phyloP scores from a whole-genome alignment of 2,888 invertebrate genomes.

The Gymnoscelis rufifasciata region DNA sequence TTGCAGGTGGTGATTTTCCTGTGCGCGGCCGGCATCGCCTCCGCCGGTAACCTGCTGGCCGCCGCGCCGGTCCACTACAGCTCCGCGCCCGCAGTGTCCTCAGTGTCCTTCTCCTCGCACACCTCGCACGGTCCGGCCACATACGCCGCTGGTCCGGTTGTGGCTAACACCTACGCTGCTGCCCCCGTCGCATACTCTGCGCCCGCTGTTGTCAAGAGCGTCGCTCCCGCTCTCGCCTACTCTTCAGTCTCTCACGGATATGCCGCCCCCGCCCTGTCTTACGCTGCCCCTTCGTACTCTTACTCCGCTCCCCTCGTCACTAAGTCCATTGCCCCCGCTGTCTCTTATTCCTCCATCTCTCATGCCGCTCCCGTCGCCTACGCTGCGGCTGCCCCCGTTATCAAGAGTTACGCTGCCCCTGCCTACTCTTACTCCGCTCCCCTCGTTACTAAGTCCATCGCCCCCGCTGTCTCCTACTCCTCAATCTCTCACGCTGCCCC shows the following conservation, averaged over 20 bases:
- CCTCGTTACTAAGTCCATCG: slow-evolving; percentile 44
- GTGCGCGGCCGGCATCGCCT: slow-evolving; percentile 79
- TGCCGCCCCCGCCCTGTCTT: slow-evolving; percentile 48
- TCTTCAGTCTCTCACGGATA: slow-evolving; percentile 41
- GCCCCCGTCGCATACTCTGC: slow-evolving; percentile 42
- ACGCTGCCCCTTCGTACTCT: slow-evolving; percentile 39
- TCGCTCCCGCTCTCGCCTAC: no score
- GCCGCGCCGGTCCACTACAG: slow-evolving; percentile 53
- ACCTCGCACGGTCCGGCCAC: slow-evolving; percentile 57
- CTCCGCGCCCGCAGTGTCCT: slow-evolving; percentile 51
- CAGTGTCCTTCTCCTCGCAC: slow-evolving; percentile 57
- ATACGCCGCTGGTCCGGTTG: slow-evolving; percentile 75
- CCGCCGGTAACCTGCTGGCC: slow-evolving; percentile 77
- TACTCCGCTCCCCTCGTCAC: slow-evolving; percentile 32
- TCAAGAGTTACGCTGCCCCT: slow-evolving; percentile 32
- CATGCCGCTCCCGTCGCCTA: slow-evolving; percentile 24
- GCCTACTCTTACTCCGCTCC: slow-evolving; percentile 53
- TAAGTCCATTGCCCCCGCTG: slow-evolving; percentile 36
- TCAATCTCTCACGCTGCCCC: slow-evolving; percentile 51
- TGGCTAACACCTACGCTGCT: slow-evolving; percentile 47
- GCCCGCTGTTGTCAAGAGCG: no score
- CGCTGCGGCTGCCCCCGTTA: slow-evolving; percentile 14
- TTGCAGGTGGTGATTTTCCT: slow-evolving; percentile 74
- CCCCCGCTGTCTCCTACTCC: slow-evolving; percentile 51
- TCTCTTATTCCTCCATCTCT: slow-evolving; percentile 35